Evolutionary conservation across 1,140 invertebrate species (phyloP).

Genomic region (Zaprionus taronus): DNA sequence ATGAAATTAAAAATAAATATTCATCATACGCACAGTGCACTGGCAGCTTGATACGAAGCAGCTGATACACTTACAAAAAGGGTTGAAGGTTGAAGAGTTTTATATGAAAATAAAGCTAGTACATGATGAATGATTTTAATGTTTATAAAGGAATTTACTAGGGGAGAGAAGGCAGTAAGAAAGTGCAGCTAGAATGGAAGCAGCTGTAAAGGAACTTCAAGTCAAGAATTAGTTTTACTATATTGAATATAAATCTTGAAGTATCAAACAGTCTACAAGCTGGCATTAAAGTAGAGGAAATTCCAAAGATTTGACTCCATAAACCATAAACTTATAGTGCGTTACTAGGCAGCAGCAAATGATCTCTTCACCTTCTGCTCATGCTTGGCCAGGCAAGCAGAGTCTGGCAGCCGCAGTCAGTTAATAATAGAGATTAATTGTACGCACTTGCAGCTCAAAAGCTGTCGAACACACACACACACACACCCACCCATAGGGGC

Average conservation of each 20-base stretch:
- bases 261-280: background rate
- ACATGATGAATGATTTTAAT: background rate
- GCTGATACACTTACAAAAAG: slow-evolving; percentile 1
- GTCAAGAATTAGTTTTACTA: background rate
- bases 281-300: too few species aligned
- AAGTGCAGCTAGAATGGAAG: background rate
- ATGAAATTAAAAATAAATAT: slow-evolving; percentile 49
- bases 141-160: background rate
- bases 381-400: too few species aligned
- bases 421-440: slow-evolving; percentile 49
- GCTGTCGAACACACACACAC: slow-evolving; percentile 24
- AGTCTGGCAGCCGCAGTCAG: background rate
- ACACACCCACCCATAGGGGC: slow-evolving; percentile 19
- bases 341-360: background rate
- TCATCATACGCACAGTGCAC: slow-evolving; percentile 59
- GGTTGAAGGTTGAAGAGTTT: background rate
- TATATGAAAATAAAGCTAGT: background rate
- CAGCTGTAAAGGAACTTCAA: background rate
- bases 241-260: too few species aligned
- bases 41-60: slow-evolving; percentile 16
- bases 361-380: slow-evolving; percentile 1
- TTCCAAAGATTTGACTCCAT: too few species aligned
- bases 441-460: slow-evolving; percentile 58
- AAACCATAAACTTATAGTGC: too few species aligned
- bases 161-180: background rate